Evolutionary conservation across 2,113 vertebrate species (phyloP).

Genomic region (Cynocephalus volans): DNA sequence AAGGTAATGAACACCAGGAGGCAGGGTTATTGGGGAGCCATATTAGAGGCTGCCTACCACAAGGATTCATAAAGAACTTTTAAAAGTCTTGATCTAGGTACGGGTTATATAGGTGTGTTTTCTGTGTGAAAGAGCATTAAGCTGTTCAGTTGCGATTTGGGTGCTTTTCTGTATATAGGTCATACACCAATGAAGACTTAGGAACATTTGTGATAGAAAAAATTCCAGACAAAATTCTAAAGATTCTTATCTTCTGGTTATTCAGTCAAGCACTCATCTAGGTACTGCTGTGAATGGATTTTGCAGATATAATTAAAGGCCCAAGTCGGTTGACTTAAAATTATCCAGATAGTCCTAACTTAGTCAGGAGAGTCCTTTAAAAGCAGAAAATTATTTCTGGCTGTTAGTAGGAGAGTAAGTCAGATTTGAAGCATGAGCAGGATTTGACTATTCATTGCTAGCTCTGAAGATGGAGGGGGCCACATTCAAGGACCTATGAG

Average conservation of each 20-base stretch:
- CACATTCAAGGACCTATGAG: neutral
- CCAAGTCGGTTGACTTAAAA: neutral
- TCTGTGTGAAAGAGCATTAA: neutral
- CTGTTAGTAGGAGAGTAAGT: neutral
- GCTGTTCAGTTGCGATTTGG: neutral
- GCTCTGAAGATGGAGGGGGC: neutral
- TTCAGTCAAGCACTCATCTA: neutral
- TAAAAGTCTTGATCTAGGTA: neutral
- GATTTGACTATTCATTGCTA: neutral
- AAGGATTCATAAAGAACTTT: neutral
- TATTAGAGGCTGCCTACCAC: neutral
- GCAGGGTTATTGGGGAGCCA: neutral
- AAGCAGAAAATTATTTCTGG: neutral
- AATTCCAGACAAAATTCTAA: constrained; percentile 34
- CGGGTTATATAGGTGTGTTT: neutral
- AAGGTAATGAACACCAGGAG: neutral
- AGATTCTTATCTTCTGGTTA: neutral
- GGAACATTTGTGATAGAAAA: neutral
- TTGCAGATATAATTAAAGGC: constrained; percentile 9
- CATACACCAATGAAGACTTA: neutral
- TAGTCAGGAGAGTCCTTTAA: neutral
- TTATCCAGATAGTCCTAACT: neutral
- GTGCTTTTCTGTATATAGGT: neutral
- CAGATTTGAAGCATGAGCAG: constrained; percentile 3
- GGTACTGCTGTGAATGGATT: neutral